These are phyloP conservation scores for Tor tambroides DNA, from an alignment of 2,113 vertebrate genomes.

Conservation along the genomic window DNA sequence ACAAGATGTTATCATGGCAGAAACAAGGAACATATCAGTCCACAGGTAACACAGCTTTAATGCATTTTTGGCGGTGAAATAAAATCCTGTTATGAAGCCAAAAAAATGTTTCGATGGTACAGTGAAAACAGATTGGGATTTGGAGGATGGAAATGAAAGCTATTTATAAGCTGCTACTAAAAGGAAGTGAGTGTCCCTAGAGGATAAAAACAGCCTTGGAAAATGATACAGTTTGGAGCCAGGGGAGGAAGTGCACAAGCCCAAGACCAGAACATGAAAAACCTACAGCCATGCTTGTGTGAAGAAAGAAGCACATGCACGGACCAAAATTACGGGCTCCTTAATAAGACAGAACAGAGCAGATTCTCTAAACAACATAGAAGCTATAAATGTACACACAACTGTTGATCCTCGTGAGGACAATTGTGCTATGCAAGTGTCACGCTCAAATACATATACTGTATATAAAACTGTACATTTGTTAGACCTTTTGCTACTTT, in stretches of 20 bases:
- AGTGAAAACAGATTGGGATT: conserved; percentile 73
- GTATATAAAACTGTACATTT: neutral
- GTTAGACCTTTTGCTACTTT: neutral
- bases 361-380: conserved; percentile 9
- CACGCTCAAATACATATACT: neutral
- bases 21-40: neutral
- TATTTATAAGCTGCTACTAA: conserved; percentile 79
- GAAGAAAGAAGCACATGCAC: neutral
- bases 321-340: neutral
- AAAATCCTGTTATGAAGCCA: conserved; percentile 61
- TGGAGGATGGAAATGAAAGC: conserved; percentile 69
- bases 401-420: neutral
- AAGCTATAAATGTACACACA: neutral
- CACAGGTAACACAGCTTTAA: conserved; percentile 61
- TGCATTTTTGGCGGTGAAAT: conserved; percentile 60
- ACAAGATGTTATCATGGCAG: neutral
- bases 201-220: conserved; percentile 76
- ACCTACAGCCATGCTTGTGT: conserved; percentile 59
- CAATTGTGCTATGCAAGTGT: neutral
- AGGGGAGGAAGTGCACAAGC: conserved; percentile 73
- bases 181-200: conserved; percentile 77
- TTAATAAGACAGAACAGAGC: conserved; percentile 29
- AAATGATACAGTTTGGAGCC: conserved; percentile 78
- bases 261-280: conserved; percentile 73
- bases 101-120: conserved; percentile 70